Conservation (phyloP, 2,797 vertebrate species). For the Falco novaeseelandiae region DNA sequence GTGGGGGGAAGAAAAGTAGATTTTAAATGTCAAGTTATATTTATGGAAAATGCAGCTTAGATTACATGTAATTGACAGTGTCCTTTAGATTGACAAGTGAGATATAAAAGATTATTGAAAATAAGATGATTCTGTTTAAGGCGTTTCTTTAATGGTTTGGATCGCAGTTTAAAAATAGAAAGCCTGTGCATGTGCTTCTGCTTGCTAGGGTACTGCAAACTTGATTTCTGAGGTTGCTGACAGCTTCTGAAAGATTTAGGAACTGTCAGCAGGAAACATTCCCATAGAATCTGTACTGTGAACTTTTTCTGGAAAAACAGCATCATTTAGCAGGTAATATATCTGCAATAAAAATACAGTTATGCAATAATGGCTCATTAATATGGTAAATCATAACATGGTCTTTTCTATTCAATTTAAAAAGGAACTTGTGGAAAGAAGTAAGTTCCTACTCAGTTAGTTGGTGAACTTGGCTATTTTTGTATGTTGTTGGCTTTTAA, state of each 20-base stretch:
- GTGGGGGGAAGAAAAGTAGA: not conserved
- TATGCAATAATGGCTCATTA: slow-evolving; percentile 80
- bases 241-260: slow-evolving; percentile 82
- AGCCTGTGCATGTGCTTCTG: slow-evolving; percentile 56
- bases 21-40: slow-evolving; percentile 67
- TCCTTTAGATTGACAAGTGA: slow-evolving; percentile 71
- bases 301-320: slow-evolving; percentile 63
- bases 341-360: slow-evolving; percentile 80
- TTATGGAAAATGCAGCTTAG: slow-evolving; percentile 59
- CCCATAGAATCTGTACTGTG: slow-evolving; percentile 67
- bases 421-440: slow-evolving; percentile 71
- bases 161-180: slow-evolving; percentile 77
- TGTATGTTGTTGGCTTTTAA: slow-evolving; percentile 11
- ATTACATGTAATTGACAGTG: slow-evolving; percentile 64
- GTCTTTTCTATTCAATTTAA: slow-evolving; percentile 71
- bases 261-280: slow-evolving; percentile 77
- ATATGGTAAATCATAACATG: slow-evolving; percentile 75
- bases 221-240: slow-evolving; percentile 81
- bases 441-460: slow-evolving; percentile 49
- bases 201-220: slow-evolving; percentile 75
- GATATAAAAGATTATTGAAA: not conserved
- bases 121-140: slow-evolving; percentile 33
- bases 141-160: slow-evolving; percentile 64
- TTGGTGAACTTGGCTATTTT: slow-evolving; percentile 36
- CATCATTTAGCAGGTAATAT: slow-evolving; percentile 77